A percentile compares a stretch with the other conserved stretches of the same genome.
Evolutionary conservation across 2,113 vertebrate genomes (phyloP).

Genomic region (Clarias batrachus): DNA sequence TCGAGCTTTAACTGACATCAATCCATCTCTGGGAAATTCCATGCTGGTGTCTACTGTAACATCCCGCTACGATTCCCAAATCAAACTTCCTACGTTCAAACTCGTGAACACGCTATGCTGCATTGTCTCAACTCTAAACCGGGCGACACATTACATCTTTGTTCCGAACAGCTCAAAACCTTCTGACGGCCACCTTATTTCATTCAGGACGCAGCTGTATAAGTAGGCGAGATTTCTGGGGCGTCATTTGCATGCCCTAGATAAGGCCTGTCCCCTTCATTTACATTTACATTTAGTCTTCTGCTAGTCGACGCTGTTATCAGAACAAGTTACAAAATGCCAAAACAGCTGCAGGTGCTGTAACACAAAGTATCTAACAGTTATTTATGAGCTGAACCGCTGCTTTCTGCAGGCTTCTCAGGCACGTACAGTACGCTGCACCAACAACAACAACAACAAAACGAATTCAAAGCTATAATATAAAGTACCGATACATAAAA

Average conservation of each 20-base stretch:
- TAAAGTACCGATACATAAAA: neutral
- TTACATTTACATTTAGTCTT: neutral
- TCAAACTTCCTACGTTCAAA: neutral
- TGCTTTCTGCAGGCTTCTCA: neutral
- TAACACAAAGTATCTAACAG: neutral
- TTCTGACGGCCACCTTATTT: neutral
- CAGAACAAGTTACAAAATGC: neutral
- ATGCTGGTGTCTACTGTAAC: neutral
- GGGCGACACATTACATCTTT: neutral
- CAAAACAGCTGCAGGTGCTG: neutral
- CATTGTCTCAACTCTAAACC: neutral
- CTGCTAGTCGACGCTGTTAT: neutral
- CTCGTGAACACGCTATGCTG: neutral
- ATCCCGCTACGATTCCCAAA: neutral
- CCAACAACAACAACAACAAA: neutral
- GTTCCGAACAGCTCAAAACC: neutral
- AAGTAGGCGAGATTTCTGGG: neutral
- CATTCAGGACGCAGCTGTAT: slow-evolving; percentile 9
- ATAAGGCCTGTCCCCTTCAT: slow-evolving; percentile 1
- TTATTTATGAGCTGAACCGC: neutral
- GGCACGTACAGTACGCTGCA: neutral
- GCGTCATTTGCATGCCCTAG: slow-evolving; percentile 8
- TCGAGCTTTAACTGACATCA: neutral
- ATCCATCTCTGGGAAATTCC: neutral
- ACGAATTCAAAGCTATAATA: neutral